phyloP scores from a whole-genome alignment of 2,888 invertebrate genomes.

The Hydriomena furcata region DNA sequence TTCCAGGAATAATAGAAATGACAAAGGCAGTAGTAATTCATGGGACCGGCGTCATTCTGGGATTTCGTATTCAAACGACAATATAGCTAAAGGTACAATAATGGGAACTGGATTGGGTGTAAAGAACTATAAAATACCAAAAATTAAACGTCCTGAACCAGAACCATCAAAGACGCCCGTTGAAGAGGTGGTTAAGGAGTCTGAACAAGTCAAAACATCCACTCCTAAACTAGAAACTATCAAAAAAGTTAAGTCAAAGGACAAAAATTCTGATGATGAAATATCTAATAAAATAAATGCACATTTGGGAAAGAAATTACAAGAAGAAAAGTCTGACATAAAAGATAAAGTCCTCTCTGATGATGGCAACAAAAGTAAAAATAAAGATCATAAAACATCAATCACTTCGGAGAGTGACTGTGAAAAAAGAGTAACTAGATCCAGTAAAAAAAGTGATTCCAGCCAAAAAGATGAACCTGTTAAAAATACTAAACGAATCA shows the following conservation, averaged over 20 bases:
- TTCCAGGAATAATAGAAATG: constrained; percentile 37
- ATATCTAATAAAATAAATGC: constrained; percentile 21
- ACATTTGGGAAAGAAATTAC: background rate
- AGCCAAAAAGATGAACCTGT: constrained; percentile 17
- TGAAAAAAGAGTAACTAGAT: constrained; percentile 52
- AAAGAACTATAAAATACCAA: constrained; percentile 78
- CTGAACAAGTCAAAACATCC: constrained; percentile 19
- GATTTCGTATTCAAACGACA: constrained; percentile 72
- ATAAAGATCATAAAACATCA: constrained; percentile 27
- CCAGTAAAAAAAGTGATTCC: constrained; percentile 40
- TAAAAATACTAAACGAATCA: constrained; percentile 42
- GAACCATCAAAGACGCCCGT: constrained; percentile 21
- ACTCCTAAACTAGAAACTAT: constrained; percentile 22
- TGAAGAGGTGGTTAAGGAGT: constrained; percentile 19
- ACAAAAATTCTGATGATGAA: constrained; percentile 19
- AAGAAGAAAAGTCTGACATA: constrained; percentile 17
- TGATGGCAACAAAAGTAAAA: constrained; percentile 18
- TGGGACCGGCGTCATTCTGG: constrained; percentile 44
- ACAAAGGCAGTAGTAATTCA: constrained; percentile 36
- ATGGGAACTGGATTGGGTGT: constrained; percentile 69
- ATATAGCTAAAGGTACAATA: constrained; percentile 67
- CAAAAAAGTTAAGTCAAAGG: constrained; percentile 14
- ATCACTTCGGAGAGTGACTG: constrained; percentile 21
- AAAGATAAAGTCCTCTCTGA: constrained; percentile 19
- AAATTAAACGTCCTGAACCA: constrained; percentile 63